A percentile compares a stretch with the other conserved stretches of the same genome.
These are phyloP conservation scores for Bombus polaris DNA, from an alignment of 1,140 invertebrate species.

Conservation along the genomic window DNA sequence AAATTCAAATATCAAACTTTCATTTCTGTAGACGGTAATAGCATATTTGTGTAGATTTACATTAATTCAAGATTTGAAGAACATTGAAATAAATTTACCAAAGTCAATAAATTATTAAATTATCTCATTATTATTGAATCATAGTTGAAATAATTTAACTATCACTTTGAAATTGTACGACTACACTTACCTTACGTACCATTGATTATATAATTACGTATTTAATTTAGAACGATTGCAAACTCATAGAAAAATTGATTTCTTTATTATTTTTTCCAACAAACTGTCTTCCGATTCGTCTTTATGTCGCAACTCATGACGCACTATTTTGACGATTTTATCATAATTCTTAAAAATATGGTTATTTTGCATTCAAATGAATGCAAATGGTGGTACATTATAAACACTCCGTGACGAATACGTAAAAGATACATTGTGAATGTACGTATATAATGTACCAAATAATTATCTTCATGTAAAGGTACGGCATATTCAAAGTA, in stretches of 20 bases:
- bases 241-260: neutral
- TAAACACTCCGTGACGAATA: constrained; percentile 5
- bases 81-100: constrained; percentile 9
- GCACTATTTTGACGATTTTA: neutral
- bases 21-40: neutral
- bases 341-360: neutral
- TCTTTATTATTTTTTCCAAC: neutral
- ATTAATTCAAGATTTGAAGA: neutral
- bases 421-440: neutral
- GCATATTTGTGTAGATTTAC: neutral
- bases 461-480: neutral
- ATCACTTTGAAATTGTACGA: neutral
- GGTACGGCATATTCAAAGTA: neutral
- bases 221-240: neutral
- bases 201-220: neutral
- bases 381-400: constrained; percentile 2
- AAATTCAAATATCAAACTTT: neutral
- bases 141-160: neutral
- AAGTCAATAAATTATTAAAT: neutral
- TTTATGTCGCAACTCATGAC: neutral
- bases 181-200: neutral
- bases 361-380: neutral
- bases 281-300: neutral
- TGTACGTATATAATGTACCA: neutral
- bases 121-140: neutral